Conservation (phyloP, 30 jellyfish, hydroid and myxozoan genomes). For the Chrysaora quinquecirrha region DNA sequence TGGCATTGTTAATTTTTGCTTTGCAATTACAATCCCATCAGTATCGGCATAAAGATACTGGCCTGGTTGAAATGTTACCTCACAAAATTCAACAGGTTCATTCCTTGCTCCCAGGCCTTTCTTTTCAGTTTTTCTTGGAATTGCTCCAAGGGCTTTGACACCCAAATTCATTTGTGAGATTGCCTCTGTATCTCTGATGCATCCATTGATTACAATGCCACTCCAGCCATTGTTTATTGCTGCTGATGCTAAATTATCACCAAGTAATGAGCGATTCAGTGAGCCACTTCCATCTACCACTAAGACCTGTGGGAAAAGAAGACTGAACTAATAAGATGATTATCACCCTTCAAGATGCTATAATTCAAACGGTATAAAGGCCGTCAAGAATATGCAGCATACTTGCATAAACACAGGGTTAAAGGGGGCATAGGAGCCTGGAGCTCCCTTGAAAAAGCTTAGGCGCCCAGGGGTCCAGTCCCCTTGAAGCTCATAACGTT, state of each 20-base stretch:
- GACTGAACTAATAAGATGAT: too few species aligned
- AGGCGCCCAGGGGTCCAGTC: too few species aligned
- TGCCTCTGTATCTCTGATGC: slow-evolving; percentile 60
- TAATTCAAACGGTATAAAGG: too few species aligned
- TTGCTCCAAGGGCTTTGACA: slow-evolving; percentile 70
- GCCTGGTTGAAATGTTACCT: slow-evolving; percentile 62
- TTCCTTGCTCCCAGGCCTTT: slow-evolving; percentile 63
- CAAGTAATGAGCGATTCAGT: slow-evolving; percentile 57
- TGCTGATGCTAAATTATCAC: slow-evolving; percentile 74
- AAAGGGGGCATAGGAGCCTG: too few species aligned
- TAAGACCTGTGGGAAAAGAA: slow-evolving; percentile 36
- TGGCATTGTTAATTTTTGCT: slow-evolving; percentile 32
- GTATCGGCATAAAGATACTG: slow-evolving; percentile 58
- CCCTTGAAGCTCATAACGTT: too few species aligned
- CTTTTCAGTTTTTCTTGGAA: slow-evolving; percentile 67
- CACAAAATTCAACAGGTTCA: slow-evolving; percentile 59
- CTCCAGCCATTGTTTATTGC: slow-evolving; percentile 77
- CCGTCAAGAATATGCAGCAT: too few species aligned
- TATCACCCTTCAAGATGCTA: too few species aligned
- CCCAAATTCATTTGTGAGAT: slow-evolving; percentile 60
- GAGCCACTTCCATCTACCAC: slow-evolving; percentile 83
- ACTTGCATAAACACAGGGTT: too few species aligned
- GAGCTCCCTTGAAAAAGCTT: too few species aligned
- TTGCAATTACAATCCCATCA: slow-evolving; percentile 69
- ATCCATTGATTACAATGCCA: slow-evolving; percentile 68